A percentile compares a stretch with the other conserved stretches of the same genome.
Conservation (phyloP, 1,140 invertebrate genomes). For the Sesamia nonagrioides region DNA sequence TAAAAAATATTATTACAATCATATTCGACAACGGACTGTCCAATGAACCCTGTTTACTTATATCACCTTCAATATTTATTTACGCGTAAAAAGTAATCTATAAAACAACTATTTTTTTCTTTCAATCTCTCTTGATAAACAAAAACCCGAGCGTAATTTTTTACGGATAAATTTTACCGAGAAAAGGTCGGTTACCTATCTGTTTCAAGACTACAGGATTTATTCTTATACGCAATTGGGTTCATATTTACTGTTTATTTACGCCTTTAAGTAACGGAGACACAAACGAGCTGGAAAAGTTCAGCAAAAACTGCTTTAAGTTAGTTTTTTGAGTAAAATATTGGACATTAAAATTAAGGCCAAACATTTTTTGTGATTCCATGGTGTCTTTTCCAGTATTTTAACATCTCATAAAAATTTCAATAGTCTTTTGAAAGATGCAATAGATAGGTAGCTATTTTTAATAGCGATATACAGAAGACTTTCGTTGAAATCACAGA, state of each 20-base stretch:
- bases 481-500: too few relatives aligned
- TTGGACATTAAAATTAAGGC: background rate
- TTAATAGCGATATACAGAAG: too few relatives aligned
- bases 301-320: background rate
- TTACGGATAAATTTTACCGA: slow-evolving; percentile 5
- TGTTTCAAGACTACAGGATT: slow-evolving; percentile 8
- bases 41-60: background rate
- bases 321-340: slow-evolving; percentile 10
- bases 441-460: too few relatives aligned
- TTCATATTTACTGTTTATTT: slow-evolving; percentile 41
- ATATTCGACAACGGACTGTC: background rate
- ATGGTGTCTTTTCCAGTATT: background rate
- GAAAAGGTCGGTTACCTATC: slow-evolving; percentile 35
- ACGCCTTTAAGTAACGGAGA: background rate
- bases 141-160: slow-evolving; percentile 1
- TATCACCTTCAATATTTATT: background rate
- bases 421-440: too few relatives aligned
- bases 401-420: background rate
- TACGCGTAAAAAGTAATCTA: slow-evolving; percentile 22
- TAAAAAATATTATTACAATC: background rate
- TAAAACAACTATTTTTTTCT: too few relatives aligned
- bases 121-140: too few relatives aligned
- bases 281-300: slow-evolving; percentile 19
- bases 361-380: background rate
- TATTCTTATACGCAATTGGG: slow-evolving; percentile 20